Evolutionary conservation across 2,113 vertebrate species (phyloP).

Genomic region (Furnarius figulus): DNA sequence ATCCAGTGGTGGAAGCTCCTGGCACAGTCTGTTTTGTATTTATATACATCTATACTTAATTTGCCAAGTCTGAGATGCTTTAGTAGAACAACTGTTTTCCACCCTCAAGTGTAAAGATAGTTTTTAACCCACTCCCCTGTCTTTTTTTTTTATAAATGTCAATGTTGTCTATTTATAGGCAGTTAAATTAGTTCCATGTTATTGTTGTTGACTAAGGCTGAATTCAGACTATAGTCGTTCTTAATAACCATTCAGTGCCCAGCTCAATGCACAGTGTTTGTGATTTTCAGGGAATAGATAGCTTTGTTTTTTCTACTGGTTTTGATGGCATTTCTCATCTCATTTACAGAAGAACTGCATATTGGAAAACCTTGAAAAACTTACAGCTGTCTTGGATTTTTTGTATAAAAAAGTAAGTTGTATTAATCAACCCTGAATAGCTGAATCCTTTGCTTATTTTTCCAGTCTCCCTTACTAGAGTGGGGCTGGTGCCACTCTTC

Average conservation of each 20-base stretch:
- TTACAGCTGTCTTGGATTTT: constrained; percentile 64
- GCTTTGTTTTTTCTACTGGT: background rate
- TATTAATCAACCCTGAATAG: background rate
- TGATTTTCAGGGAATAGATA: background rate
- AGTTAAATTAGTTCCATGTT: background rate
- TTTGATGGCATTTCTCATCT: background rate
- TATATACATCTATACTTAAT: background rate
- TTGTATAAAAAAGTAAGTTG: constrained; percentile 68
- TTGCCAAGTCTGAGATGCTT: background rate
- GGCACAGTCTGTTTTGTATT: background rate
- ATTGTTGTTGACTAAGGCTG: background rate
- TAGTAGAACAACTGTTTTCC: background rate
- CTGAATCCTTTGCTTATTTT: background rate
- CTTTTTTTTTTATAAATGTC: background rate
- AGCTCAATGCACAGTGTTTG: background rate
- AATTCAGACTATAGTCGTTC: background rate
- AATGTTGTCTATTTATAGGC: background rate
- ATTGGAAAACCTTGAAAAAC: background rate
- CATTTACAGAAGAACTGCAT: constrained; percentile 41
- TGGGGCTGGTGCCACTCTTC: background rate
- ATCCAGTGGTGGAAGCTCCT: background rate
- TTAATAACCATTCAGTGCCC: background rate
- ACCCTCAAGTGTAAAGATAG: background rate
- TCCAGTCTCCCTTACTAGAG: background rate
- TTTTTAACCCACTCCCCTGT: background rate